Base-by-base conservation (phyloP, 2,888 invertebrate species). In the Eupeodes latifasciatus region DNA sequence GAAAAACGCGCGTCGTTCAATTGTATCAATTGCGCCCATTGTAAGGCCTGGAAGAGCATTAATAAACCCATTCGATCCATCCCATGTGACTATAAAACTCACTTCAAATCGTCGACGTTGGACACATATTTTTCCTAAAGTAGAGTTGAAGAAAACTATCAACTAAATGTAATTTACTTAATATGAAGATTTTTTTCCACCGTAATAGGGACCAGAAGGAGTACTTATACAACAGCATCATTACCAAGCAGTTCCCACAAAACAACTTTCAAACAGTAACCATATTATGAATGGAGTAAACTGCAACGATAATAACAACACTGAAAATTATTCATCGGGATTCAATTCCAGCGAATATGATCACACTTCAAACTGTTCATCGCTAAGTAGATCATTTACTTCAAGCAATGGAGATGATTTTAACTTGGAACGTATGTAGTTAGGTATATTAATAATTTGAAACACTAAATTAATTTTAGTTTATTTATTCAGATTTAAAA, bases 41-140 rank as follows among this genome's bases (percentile, higher is more conserved):
- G 94, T 96, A 27, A 94, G 96, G n/a, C 96, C 97, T 1, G 97
- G 97, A 0, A 94, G 97, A 85, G 97, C 98, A 1, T 94, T 98
- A 61, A 98, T 99, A 91, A 99, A 99, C 94, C 99, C 99, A 0
- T 99, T 99, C 93, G 99, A 99, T 93, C 99, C 99, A 0, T 98
- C 99, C 0, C 98, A 99, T 92, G 98, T 99, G 78, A 98, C 98
- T 49, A 98, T 99, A 90, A 99, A 99, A 93, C 94, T 98, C 66
- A 99, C 99, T 0, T 98, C 99, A 74, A 99, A 99, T 93, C 95
- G 99, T 67, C 94, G 99, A 49, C 95, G 99, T 80, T 99, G 99
- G 99, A 99, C 99, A 0, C 99, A 99, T 93, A 99, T 99, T 91
- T 99, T 99, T 93, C 99, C 99, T 3, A 97, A 98, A 90, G 92